Evolutionary conservation across 2,113 vertebrate genomes (phyloP), one percentile per base, ranked within the genome.

Genomic region (Gopherus evgoodei): DNA sequence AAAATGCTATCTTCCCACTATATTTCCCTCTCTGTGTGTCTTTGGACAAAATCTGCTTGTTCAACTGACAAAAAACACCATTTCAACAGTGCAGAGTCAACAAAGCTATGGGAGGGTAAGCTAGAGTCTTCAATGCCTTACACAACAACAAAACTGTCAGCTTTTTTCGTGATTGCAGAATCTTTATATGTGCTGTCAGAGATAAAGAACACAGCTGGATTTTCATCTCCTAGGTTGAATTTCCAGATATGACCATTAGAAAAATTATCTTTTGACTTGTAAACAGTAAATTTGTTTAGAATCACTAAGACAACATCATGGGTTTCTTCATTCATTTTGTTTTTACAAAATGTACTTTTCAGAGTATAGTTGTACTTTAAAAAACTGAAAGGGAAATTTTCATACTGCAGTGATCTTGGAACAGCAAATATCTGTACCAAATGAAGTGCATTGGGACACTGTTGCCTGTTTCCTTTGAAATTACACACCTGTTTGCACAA

Each of bases 1-100:
- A 82, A 90, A 93, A 90, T 90, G 11, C 29, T 2, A 0, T 69
- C 87, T 89, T 95, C 89, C 85, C 87, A 84, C 82, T 89, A 79
- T 78, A 53, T 92, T 80, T 81, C 81, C 82, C 59, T 27, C 50
- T 38, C 44, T 44, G 69, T 54, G 25, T 90, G 79, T 24, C 47
- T 57, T 93, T 92, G 89, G 90, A 53, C 83, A 53, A 49, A 1
- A 38, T 54, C 24, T 69, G 44, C 57, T 89, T 42, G 42, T 88
- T 89, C 19, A 16, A 49, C 27, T 69, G 59, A 96, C 65, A 90
- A 29, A 80, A 92, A 42, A 1, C 6, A 69, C 24, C 76, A 29
- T 84, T 89, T 81, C 50, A 65, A 17, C 75, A 79, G 54, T 84
- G 88, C 12, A 42, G 22, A 27, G 24, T 21, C 75, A 80, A 54